These are phyloP conservation scores for Piliocolobus tephrosceles DNA, from an alignment of 2,113 vertebrate genomes.

Conservation along the genomic window DNA sequence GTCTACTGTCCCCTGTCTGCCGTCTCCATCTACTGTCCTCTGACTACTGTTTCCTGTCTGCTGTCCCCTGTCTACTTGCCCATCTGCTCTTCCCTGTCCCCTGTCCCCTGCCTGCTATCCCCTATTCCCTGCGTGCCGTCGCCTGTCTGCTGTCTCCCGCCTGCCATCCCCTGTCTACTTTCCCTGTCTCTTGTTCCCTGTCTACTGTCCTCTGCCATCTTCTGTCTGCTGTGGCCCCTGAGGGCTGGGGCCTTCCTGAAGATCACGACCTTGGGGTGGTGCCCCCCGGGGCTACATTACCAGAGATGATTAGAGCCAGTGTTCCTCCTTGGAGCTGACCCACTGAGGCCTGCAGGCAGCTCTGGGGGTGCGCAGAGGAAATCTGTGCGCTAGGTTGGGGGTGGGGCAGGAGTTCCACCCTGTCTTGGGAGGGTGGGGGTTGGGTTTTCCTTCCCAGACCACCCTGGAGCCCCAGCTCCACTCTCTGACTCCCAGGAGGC, in stretches of 20 bases:
- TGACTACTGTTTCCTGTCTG: too few species aligned
- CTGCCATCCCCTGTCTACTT: not conserved
- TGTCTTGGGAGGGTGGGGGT: not conserved
- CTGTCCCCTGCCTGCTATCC: not conserved
- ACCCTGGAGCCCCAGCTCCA: not conserved
- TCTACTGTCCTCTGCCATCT: not conserved
- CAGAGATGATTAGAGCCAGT: not conserved
- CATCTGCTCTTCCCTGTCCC: too few species aligned
- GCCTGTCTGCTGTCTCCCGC: not conserved
- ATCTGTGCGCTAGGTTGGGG: not conserved
- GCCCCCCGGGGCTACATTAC: too few species aligned
- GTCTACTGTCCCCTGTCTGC: not conserved
- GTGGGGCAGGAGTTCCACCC: too few species aligned
- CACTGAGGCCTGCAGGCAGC: not conserved
- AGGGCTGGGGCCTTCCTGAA: not conserved
- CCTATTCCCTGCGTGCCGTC: too few species aligned
- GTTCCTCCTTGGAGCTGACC: not conserved
- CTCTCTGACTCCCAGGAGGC: not conserved
- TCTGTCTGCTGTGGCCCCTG: not conserved
- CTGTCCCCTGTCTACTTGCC: not conserved
- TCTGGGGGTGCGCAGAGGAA: not conserved
- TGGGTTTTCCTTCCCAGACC: not conserved
- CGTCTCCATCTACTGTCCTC: not conserved
- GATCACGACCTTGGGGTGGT: not conserved
- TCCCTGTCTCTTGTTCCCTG: not conserved